Base-by-base conservation (phyloP, 2,797 vertebrate genomes). In the Sitta carolinensis region DNA sequence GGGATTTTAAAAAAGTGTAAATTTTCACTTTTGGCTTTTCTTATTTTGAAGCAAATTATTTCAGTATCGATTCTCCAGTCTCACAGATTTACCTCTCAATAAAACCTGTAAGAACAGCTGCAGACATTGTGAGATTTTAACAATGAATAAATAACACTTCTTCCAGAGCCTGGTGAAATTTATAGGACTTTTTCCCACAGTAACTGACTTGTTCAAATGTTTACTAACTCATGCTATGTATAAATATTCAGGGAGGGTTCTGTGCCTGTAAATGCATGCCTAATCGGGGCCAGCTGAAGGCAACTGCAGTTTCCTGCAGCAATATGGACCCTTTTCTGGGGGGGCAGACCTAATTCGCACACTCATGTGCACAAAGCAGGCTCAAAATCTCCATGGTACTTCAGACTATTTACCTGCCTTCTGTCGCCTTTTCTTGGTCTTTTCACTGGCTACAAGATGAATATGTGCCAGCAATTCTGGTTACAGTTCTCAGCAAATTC, bases 161-260 rank as follows among this genome's bases (percentile, higher is more conserved):
- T 89, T 83, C 50, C 85, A 91, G 73, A 78, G 55, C 51, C 87
- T 78, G 80, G 47, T 73, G 69, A 96, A 91, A 86, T 95, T 94
- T 95, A 94, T 94, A 79, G 77, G 69, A 81, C 21, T 85, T 94
- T 91, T 95, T 93, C 94, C 93, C 95, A 95, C 87, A 90, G 83
- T 66, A 91, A 94, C 55, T 11, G 69, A 23, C 59, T 84, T 81
- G 87, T 91, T 93, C 80, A 88, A 84, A 72, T 90, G 77, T 95
- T 96, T 94, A 81, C 94, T 86, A 93, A 91, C 63, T 81, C 9
- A 0, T 76, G 74, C 73, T 84, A 51, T 50, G 32, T 78, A 36
- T 73, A 86, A 94, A 69, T 91, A 84, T 69, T 75, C 73, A 38
- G 66, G 34, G 43, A 38, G 66, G 34, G 43, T 75, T 94, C 62